Evolutionary conservation across 1,140 invertebrate genomes (phyloP).

Genomic region (Chironomus tepperi): DNA sequence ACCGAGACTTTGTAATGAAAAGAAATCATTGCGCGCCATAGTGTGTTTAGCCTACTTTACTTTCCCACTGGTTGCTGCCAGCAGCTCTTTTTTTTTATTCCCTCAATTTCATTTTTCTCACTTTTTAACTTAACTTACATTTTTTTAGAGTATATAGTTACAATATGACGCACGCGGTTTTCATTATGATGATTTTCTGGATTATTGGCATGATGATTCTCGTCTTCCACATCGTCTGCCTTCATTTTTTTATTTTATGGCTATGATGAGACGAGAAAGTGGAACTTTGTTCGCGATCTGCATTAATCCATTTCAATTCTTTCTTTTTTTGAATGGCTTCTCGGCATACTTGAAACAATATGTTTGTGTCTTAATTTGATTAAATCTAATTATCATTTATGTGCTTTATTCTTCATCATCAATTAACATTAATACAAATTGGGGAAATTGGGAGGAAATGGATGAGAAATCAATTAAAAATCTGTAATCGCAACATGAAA

Average conservation of each 20-base stretch:
- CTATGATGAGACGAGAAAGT: background rate
- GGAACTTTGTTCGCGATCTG: constrained; percentile 18
- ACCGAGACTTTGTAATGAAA: background rate
- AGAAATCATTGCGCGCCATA: constrained; percentile 20
- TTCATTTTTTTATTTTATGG: background rate
- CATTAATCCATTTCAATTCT: background rate
- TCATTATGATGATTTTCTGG: constrained; percentile 22
- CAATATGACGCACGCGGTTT: constrained; percentile 13
- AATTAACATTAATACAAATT: background rate
- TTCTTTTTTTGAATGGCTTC: constrained; percentile 5
- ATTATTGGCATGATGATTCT: constrained; percentile 16
- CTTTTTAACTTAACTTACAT: background rate
- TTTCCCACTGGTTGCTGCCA: background rate
- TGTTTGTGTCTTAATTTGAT: constrained; percentile 20
- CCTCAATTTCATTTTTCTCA: constrained; percentile 18
- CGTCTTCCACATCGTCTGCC: background rate
- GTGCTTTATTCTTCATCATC: background rate
- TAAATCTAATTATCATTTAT: background rate
- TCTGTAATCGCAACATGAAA: constrained; percentile 3
- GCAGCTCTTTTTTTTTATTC: too few species aligned
- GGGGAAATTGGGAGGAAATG: background rate
- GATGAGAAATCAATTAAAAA: constrained; percentile 19
- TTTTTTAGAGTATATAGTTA: background rate
- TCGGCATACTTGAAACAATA: background rate
- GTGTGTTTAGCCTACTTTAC: constrained; percentile 20